Evolutionary conservation across 2,888 invertebrate species (phyloP), one percentile per base, ranked within the genome.

Genomic region (Apamea epomidion): DNA sequence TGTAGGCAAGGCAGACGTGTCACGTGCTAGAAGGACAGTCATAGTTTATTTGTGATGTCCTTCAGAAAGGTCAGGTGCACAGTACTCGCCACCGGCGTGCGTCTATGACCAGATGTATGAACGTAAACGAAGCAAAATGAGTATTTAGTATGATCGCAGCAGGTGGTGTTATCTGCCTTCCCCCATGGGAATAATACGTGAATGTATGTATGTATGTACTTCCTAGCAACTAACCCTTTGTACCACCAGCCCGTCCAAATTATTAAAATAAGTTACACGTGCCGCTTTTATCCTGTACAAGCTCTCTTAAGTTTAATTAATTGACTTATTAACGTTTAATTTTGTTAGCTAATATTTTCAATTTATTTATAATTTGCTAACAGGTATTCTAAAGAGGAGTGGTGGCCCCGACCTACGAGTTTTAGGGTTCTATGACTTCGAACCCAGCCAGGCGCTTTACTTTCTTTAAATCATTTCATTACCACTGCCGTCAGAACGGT

Each of bases 231-330:
- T 70, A 51, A 51, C 51, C 51, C 70, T 37, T 37, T 45, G 2
- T 32, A 32, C 25, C 3, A 62, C 4, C 7, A 42, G 7, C 12
- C 14, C 42, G 42, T 14, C 5, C 14, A 62, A 21, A 62, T 73
- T 14, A 73, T 45, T 45, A 29, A 73, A 73, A 64, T 64, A 64
- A 42, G 42, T 29, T 73, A 73, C 62, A 73, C 73, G 73, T 73
- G 73, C 73, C 73, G 29, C 42, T 64, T 64, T 64, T 64, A 18
- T 54, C 16, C 14, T n/a, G 10, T 32, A 32, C 5, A 51, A 51
- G 32, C 32, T 16, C 25, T 16, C 5, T 14, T 51, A 51, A 14
- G 51, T 16, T 32, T 25, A 14, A 51, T 37, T 37, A 32, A 32
- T 54, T 32, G 29, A 25, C 32, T 32, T 70, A 70, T 8, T 25